These are phyloP conservation scores for Urocynchramus pylzowi DNA, from an alignment of 2,113 vertebrate genomes.

Conservation along the genomic window DNA sequence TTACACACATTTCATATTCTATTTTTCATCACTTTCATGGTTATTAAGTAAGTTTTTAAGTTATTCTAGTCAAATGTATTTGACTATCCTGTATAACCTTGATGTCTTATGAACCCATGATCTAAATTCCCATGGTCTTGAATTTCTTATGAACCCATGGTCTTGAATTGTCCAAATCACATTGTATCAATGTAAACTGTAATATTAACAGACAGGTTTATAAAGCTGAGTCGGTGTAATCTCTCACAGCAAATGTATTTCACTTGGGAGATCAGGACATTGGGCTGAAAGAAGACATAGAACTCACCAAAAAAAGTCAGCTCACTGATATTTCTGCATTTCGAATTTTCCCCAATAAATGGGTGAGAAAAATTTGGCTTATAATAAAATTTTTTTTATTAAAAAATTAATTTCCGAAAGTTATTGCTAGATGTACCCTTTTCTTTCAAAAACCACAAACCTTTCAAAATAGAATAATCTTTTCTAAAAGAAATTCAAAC, in stretches of 20 bases:
- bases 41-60: not conserved
- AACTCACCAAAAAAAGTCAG: not conserved
- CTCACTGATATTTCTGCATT: not conserved
- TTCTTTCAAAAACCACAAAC: not conserved
- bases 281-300: not conserved
- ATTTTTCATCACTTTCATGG: not conserved
- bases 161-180: not conserved
- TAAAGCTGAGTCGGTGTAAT: not conserved
- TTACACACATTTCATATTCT: not conserved
- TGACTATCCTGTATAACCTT: not conserved
- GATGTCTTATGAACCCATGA: not conserved
- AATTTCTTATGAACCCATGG: not conserved
- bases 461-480: not conserved
- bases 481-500: not conserved
- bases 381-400: not conserved
- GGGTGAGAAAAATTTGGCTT: not conserved
- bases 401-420: not conserved
- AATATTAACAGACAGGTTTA: not conserved
- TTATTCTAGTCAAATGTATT: not conserved
- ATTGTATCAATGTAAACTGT: not conserved
- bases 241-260: not conserved
- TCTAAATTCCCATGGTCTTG: not conserved
- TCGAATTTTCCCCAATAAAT: not conserved
- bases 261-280: accelerated
- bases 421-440: not conserved